Percentiles rank a stretch among this genome's conserved stretches.
These are phyloP conservation scores for Caenorhabditis sp. DNA, from an alignment of 2,888 invertebrate genomes.

Conservation along the genomic window DNA sequence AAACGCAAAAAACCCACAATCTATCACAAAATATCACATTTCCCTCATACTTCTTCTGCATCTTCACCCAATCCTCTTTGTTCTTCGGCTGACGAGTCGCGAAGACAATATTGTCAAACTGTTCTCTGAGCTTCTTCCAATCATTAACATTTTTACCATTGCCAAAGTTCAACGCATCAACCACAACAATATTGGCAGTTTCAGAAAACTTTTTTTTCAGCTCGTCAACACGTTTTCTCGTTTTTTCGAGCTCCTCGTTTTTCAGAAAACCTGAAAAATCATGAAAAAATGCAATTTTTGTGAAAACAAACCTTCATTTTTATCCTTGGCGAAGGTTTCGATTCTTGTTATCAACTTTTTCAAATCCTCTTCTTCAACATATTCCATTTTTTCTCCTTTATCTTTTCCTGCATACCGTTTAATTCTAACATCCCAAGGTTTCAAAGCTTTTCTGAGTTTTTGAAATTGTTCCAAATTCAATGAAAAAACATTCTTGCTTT, in stretches of 20 bases:
- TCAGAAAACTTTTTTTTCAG: slow-evolving; percentile 10
- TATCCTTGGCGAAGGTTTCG: slow-evolving; percentile 13
- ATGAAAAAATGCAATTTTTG: background rate
- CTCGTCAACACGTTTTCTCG: background rate
- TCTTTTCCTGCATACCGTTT: background rate
- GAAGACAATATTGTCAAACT: slow-evolving; percentile 13
- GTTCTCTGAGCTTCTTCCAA: slow-evolving; percentile 4
- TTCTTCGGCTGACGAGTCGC: slow-evolving; percentile 13
- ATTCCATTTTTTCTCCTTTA: background rate
- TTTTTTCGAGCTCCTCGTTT: slow-evolving; percentile 10
- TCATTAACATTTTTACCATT: slow-evolving; percentile 7
- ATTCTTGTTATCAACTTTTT: slow-evolving; percentile 9
- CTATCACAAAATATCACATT: slow-evolving; percentile 22
- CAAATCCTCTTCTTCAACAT: background rate
- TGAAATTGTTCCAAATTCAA: slow-evolving; percentile 9
- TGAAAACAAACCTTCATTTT: slow-evolving; percentile 14
- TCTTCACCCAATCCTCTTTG: background rate
- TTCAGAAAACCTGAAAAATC: slow-evolving; percentile 15
- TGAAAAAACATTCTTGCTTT: slow-evolving; percentile 3
- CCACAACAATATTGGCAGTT: slow-evolving; percentile 12
- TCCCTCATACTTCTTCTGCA: slow-evolving; percentile 16
- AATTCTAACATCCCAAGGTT: background rate
- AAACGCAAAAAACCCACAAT: too few species aligned
- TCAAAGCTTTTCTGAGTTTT: background rate
- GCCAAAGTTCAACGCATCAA: slow-evolving; percentile 35